A percentile compares a stretch with the other conserved stretches of the same genome.
phyloP scores from a whole-genome alignment of 2,888 invertebrate species.

The Drosophila kuntzei region DNA sequence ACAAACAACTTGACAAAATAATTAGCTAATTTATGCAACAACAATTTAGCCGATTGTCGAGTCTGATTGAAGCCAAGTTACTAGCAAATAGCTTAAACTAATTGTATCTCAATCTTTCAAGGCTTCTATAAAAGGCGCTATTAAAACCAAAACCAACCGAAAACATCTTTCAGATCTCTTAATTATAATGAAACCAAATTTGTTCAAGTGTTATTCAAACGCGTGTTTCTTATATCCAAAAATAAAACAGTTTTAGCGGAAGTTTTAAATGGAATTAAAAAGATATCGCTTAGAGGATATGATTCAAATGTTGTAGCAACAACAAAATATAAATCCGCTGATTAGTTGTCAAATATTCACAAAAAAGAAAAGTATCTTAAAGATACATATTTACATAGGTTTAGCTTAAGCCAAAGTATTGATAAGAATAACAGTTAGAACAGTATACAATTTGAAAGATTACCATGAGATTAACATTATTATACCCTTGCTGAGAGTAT shows the following conservation, averaged over 20 bases:
- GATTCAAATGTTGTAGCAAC: constrained; percentile 31
- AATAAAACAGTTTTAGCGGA: constrained; percentile 37
- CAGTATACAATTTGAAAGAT: background rate
- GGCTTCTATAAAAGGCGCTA: constrained; percentile 24
- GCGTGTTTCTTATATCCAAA: constrained; percentile 43
- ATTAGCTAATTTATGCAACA: constrained; percentile 74
- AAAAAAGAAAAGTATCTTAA: constrained; percentile 9
- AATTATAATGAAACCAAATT: constrained; percentile 59
- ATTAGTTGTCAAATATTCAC: constrained; percentile 8
- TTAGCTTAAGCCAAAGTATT: background rate
- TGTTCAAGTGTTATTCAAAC: constrained; percentile 38
- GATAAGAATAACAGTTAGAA: constrained; percentile 14
- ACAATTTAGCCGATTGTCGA: constrained; percentile 34
- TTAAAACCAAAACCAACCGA: constrained; percentile 1
- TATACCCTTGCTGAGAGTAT: background rate
- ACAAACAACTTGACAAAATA: constrained; percentile 69
- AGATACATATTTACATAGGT: background rate
- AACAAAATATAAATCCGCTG: background rate
- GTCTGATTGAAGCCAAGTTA: constrained; percentile 14
- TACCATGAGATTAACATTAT: background rate
- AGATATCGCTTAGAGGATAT: constrained; percentile 42
- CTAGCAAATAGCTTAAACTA: constrained; percentile 34
- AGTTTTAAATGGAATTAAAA: constrained; percentile 27
- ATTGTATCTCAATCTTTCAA: constrained; percentile 42
- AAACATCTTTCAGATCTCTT: constrained; percentile 46